phyloP scores from a whole-genome alignment of 2,888 invertebrate species.

The Lasioglossum leucozonium region DNA sequence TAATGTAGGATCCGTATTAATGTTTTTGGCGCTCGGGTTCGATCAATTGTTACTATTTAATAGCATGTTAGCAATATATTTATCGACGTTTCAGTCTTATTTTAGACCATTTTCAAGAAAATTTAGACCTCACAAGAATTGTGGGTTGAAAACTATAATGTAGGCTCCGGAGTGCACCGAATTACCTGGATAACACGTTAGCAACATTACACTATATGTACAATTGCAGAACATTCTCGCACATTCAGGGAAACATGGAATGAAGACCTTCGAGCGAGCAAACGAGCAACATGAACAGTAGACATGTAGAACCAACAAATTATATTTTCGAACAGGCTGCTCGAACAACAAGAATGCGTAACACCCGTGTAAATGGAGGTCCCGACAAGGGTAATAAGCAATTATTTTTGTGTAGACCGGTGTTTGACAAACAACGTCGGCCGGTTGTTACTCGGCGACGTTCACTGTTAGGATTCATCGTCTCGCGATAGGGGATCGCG shows the following conservation, averaged over 20 bases:
- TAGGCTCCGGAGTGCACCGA: too few species aligned
- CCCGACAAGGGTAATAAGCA: slow-evolving; percentile 28
- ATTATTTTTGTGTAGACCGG: slow-evolving; percentile 33
- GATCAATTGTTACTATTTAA: too few species aligned
- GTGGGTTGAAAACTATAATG: too few species aligned
- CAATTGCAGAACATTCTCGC: neutral
- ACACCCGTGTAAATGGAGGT: neutral
- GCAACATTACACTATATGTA: too few species aligned
- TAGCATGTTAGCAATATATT: too few species aligned
- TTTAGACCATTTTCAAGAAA: too few species aligned
- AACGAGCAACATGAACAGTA: neutral
- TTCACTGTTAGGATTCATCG: slow-evolving; percentile 56
- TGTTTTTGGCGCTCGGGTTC: too few species aligned
- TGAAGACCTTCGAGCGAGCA: neutral
- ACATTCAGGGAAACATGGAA: neutral
- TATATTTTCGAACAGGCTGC: neutral
- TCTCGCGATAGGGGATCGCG: slow-evolving; percentile 48
- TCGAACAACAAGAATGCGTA: neutral
- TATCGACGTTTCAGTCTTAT: too few species aligned
- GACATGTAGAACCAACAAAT: neutral
- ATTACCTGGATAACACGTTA: too few species aligned
- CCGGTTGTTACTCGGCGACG: slow-evolving; percentile 43
- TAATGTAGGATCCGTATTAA: too few species aligned
- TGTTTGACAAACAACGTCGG: slow-evolving; percentile 27
- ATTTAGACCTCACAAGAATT: too few species aligned